Conservation (phyloP, 1,140 invertebrate genomes). For the Drosophila subobscura region DNA sequence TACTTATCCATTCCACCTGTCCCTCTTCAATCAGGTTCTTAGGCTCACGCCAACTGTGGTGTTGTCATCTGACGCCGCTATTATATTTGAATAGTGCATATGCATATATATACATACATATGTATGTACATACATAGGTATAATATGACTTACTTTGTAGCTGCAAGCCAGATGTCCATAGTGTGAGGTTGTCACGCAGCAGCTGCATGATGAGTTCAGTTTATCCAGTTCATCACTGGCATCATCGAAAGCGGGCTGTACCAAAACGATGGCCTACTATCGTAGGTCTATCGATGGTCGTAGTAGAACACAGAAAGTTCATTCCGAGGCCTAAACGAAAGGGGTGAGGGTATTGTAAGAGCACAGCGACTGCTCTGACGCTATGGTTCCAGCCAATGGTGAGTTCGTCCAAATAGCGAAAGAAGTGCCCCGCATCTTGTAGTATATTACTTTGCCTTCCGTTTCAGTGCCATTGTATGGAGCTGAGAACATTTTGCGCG, state of each 20-base stretch:
- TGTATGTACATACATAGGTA: too few species aligned
- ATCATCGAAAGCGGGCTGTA: conserved; percentile 98
- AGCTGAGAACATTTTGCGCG: conserved; percentile 97
- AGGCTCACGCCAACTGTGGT: conserved; percentile 91
- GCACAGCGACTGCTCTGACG: conserved; percentile 96
- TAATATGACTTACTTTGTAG: conserved; percentile 87
- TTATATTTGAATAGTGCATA: conserved; percentile 15
- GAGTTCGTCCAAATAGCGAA: conserved; percentile 98
- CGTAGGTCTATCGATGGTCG: conserved; percentile 98
- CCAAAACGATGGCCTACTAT: conserved; percentile 94
- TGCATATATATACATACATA: too few species aligned
- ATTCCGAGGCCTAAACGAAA: conserved; percentile 95
- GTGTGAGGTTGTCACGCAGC: conserved; percentile 98
- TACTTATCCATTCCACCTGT: conserved; percentile 93
- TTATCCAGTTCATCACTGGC: conserved; percentile 98
- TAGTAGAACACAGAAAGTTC: conserved; percentile 99
- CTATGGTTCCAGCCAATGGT: conserved; percentile 96
- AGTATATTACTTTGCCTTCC: conserved; percentile 99
- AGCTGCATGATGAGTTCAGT: conserved; percentile 98
- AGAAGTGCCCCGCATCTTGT: conserved; percentile 99
- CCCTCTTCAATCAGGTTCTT: conserved; percentile 94
- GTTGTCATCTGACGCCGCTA: conserved; percentile 66
- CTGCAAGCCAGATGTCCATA: conserved; percentile 99
- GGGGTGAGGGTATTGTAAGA: conserved; percentile 99
- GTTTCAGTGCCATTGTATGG: conserved; percentile 97